These are phyloP conservation scores for Pollachius pollachius DNA, from an alignment of 2,113 vertebrate species.

Conservation along the genomic window DNA sequence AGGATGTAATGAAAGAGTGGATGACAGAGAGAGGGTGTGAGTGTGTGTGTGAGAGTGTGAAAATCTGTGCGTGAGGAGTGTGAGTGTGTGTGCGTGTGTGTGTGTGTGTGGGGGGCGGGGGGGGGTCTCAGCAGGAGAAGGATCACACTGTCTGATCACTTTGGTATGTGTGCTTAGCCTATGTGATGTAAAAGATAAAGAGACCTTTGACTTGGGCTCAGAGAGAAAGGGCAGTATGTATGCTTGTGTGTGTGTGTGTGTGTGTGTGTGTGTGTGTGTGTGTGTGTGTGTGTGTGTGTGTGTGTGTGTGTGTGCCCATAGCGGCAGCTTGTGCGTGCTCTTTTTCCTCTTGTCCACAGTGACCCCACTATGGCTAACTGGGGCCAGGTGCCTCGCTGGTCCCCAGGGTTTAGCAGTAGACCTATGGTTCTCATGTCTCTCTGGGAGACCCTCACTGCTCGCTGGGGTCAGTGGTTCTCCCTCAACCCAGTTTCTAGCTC, in stretches of 20 bases:
- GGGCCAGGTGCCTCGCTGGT: not conserved
- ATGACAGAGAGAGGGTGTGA: slow-evolving; percentile 10
- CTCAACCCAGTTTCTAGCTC: not conserved
- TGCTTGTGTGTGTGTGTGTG: not conserved
- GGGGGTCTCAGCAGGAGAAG: slow-evolving; percentile 37
- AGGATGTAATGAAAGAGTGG: slow-evolving; percentile 26
- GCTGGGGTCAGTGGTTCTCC: not conserved
- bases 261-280: slow-evolving; percentile 9
- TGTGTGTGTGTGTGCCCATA: slow-evolving; percentile 25
- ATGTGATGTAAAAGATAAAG: slow-evolving; percentile 35
- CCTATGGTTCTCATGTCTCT: slow-evolving; percentile 34
- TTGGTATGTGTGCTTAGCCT: slow-evolving; percentile 28
- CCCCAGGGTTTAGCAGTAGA: slow-evolving; percentile 11
- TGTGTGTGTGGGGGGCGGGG: not conserved
- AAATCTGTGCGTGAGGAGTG: not conserved
- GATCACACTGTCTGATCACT: slow-evolving; percentile 49
- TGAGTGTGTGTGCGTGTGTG: no score
- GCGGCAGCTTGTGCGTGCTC: slow-evolving; percentile 10
- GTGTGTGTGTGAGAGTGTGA: not conserved
- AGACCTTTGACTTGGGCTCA: slow-evolving; percentile 41
- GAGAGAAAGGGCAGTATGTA: slow-evolving; percentile 25
- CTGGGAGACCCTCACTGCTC: slow-evolving; percentile 19
- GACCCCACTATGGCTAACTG: slow-evolving; percentile 18
- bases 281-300: slow-evolving; percentile 25
- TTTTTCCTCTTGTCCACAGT: slow-evolving; percentile 11